Conservation (phyloP, 2,888 invertebrate genomes). For the Eristalinus aeneus region DNA sequence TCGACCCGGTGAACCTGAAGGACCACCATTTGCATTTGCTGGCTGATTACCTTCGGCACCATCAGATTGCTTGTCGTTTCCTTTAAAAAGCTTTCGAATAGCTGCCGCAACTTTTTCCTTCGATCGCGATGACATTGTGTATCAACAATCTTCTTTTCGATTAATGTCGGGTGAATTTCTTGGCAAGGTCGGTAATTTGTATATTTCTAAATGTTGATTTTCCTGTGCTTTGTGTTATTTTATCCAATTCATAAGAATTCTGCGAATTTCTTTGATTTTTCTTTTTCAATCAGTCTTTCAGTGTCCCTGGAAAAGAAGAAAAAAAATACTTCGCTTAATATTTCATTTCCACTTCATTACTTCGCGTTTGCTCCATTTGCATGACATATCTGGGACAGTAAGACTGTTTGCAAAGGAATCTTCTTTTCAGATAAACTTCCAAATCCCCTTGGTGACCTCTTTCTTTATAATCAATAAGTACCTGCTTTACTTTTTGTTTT, state of each 20-base stretch:
- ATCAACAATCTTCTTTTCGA: slow-evolving; percentile 22
- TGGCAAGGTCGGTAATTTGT: not conserved
- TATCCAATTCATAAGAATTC: slow-evolving; percentile 25
- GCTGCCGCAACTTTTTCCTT: slow-evolving; percentile 92
- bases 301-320: slow-evolving; percentile 27
- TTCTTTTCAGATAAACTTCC: slow-evolving; percentile 9
- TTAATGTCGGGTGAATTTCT: slow-evolving; percentile 30
- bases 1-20: slow-evolving; percentile 84
- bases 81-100: slow-evolving; percentile 89
- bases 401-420: slow-evolving; percentile 4
- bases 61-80: slow-evolving; percentile 85
- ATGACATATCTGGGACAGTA: slow-evolving; percentile 21
- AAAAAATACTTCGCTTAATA: slow-evolving; percentile 8
- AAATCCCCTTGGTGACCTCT: not conserved
- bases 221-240: not conserved
- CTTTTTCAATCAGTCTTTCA: slow-evolving; percentile 5
- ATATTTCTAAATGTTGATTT: not conserved
- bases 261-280: not conserved
- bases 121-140: slow-evolving; percentile 87
- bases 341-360: slow-evolving; percentile 21
- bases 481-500: no score
- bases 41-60: slow-evolving; percentile 81
- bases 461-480: not conserved
- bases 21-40: slow-evolving; percentile 77
- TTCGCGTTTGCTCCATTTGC: not conserved